Conservation (phyloP, 2,888 invertebrate genomes). For the Rhogogaster chlorosoma region DNA sequence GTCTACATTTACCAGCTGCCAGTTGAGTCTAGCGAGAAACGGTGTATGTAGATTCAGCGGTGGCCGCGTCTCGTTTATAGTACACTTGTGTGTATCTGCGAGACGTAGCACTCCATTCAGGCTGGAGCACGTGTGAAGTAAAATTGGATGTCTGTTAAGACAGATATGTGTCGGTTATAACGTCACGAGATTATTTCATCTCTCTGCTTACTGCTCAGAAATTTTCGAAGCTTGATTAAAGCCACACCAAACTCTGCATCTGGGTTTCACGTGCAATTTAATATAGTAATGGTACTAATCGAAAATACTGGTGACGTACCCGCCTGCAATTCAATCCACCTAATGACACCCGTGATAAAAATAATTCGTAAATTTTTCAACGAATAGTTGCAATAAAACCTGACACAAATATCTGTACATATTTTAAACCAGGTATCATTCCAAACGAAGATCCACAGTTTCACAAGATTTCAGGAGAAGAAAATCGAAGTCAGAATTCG, state of each 20-base stretch:
- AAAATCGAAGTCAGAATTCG: neutral
- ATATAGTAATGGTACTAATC: constrained; percentile 20
- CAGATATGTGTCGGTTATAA: constrained; percentile 45
- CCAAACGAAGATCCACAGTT: neutral
- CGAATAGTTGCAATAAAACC: too few relatives aligned
- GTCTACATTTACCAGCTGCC: constrained; percentile 44
- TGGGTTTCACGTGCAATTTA: constrained; percentile 28
- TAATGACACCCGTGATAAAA: neutral
- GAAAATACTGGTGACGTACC: neutral
- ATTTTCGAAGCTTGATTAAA: constrained; percentile 44
- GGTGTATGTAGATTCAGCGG: constrained; percentile 29
- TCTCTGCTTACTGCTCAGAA: neutral
- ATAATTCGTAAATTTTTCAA: too few relatives aligned
- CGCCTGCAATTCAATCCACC: neutral
- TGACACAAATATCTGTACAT: too few relatives aligned
- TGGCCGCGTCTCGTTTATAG: constrained; percentile 37
- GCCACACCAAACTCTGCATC: constrained; percentile 10
- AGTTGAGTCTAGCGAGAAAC: constrained; percentile 34
- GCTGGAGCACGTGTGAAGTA: constrained; percentile 42
- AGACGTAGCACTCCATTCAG: constrained; percentile 41
- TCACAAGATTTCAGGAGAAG: neutral
- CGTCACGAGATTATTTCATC: constrained; percentile 39
- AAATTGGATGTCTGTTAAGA: constrained; percentile 50
- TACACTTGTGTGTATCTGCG: constrained; percentile 34
- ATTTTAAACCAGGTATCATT: neutral